These are phyloP conservation scores for Pachyrhynchus sulphureomaculatus DNA, from an alignment of 1,140 invertebrate genomes.

Conservation along the genomic window DNA sequence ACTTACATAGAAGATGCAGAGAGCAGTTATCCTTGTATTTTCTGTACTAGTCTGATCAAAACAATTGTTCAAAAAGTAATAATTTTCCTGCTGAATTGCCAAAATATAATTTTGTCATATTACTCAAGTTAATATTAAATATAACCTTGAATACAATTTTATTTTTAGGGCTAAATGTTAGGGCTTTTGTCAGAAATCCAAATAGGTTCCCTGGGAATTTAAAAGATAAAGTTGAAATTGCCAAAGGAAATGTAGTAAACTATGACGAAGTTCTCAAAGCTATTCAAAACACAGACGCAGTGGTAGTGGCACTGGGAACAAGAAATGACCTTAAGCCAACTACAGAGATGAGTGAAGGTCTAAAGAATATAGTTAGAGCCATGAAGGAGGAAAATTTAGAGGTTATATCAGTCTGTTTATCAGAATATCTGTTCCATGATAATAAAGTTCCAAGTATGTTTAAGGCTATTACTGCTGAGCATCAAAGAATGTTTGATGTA, in stretches of 20 bases:
- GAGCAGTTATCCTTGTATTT: too few relatives aligned
- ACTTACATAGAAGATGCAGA: too few relatives aligned
- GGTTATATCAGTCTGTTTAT: conserved; percentile 73
- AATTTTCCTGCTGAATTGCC: too few relatives aligned
- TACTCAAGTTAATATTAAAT: too few relatives aligned
- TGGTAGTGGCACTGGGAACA: conserved; percentile 79
- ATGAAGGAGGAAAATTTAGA: conserved; percentile 72
- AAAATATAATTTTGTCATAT: too few relatives aligned
- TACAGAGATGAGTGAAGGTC: conserved; percentile 75
- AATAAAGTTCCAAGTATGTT: conserved; percentile 73
- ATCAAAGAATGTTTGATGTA: conserved; percentile 72
- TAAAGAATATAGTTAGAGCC: conserved; percentile 74
- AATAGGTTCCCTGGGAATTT: conserved; percentile 65
- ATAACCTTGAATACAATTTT: too few relatives aligned
- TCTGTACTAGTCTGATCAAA: too few relatives aligned
- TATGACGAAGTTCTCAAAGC: conserved; percentile 69
- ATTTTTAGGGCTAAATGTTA: conserved; percentile 62
- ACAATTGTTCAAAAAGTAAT: too few relatives aligned
- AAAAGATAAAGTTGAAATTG: conserved; percentile 65
- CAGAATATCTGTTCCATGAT: conserved; percentile 76
- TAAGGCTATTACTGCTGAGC: conserved; percentile 71
- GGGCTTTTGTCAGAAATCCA: conserved; percentile 71
- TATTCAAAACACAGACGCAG: conserved; percentile 68
- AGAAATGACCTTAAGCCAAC: conserved; percentile 74
- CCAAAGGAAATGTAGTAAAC: conserved; percentile 74